A percentile compares a stretch with the other conserved stretches of the same genome.
Evolutionary conservation across 2,113 vertebrate species (phyloP).

Genomic region (Helogale parvula): DNA sequence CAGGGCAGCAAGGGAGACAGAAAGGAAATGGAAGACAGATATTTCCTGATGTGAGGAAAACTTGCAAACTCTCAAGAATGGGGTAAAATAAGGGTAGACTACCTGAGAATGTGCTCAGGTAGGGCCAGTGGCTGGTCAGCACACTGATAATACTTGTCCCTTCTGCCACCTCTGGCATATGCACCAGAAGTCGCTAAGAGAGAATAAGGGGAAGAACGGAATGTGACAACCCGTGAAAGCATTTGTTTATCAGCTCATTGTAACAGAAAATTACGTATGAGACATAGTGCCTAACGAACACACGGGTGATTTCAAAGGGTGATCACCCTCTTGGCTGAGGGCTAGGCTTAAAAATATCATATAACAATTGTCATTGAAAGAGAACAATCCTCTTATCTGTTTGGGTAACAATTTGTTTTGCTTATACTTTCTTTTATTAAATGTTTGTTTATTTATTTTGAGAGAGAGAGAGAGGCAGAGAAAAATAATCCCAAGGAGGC

Average conservation of each 20-base stretch:
- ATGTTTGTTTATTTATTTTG: no score
- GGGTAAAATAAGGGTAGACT: background rate
- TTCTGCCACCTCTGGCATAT: background rate
- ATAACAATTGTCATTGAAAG: background rate
- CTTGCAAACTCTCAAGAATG: background rate
- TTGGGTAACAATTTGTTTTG: background rate
- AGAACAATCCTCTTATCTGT: background rate
- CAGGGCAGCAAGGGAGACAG: background rate
- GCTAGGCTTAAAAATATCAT: background rate
- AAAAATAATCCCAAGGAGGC: no score
- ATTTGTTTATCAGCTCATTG: background rate
- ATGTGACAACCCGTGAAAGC: background rate
- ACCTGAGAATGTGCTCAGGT: background rate
- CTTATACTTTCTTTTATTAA: background rate
- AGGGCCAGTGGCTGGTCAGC: background rate
- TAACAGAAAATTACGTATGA: background rate
- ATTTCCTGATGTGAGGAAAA: background rate
- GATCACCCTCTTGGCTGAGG: background rate
- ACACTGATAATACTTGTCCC: background rate
- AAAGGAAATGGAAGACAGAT: background rate
- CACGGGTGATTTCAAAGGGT: background rate
- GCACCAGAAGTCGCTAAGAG: background rate
- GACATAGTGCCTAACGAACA: background rate
- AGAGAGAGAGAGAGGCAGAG: no score
- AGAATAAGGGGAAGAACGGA: background rate